These are phyloP conservation scores for Menidia menidia DNA, from an alignment of 2,797 vertebrate genomes.

Conservation along the genomic window DNA sequence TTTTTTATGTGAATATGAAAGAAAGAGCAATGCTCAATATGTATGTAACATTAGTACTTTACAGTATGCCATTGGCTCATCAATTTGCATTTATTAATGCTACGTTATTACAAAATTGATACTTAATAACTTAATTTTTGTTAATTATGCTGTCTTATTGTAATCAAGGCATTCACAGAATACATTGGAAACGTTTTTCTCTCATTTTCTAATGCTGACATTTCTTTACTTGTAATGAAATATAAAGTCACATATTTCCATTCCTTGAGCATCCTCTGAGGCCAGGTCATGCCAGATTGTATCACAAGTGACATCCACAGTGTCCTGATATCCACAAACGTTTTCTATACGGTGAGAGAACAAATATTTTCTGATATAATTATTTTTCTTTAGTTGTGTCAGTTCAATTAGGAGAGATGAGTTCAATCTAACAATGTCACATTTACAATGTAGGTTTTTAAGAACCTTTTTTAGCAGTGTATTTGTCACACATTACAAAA, in stretches of 20 bases:
- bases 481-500: constrained; percentile 19
- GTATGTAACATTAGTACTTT: background rate
- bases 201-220: background rate
- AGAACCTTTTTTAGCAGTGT: background rate
- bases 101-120: background rate
- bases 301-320: background rate
- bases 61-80: background rate
- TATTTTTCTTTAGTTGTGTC: background rate
- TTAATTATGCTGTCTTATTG: no score
- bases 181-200: background rate
- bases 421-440: no score
- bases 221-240: background rate
- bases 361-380: background rate
- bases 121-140: background rate
- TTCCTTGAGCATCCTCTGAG: background rate
- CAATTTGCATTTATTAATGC: background rate
- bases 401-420: background rate
- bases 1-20: background rate
- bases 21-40: background rate
- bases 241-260: background rate
- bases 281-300: background rate
- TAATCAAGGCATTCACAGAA: no score
- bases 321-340: background rate
- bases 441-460: no score
- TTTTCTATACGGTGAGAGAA: background rate